Conservation (phyloP, 1,140 invertebrate species). For the Pseudachorutes palmiensis region DNA sequence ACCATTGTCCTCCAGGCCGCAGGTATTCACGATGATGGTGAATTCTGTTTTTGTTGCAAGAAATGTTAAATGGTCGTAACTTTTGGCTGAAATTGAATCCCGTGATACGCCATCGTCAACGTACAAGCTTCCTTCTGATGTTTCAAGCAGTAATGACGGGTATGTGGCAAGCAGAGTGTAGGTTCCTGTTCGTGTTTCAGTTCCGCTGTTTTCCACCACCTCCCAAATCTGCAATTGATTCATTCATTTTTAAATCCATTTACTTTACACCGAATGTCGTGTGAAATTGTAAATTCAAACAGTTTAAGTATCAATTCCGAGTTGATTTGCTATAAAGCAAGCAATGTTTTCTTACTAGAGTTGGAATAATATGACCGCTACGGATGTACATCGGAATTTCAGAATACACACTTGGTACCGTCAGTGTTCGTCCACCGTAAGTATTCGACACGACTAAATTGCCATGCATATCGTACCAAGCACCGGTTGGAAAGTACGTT, state of each 20-base stretch:
- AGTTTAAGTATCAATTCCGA: not conserved
- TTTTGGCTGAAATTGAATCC: not conserved
- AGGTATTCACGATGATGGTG: not conserved
- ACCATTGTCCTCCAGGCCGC: not conserved
- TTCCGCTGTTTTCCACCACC: not conserved
- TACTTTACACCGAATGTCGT: not conserved
- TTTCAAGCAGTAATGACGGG: not conserved
- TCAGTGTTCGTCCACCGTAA: not conserved
- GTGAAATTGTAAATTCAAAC: not conserved
- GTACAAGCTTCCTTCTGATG: conserved; percentile 5
- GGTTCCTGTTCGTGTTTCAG: not conserved
- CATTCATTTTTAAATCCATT: too few relatives aligned
- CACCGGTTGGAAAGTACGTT: conserved; percentile 24
- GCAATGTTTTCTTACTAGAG: conserved; percentile 23
- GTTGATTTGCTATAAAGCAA: too few relatives aligned
- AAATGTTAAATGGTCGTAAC: conserved; percentile 2
- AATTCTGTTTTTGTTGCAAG: not conserved
- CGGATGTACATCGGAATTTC: conserved; percentile 23
- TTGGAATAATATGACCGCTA: conserved; percentile 22
- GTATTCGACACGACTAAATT: conserved; percentile 11
- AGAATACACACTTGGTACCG: not conserved
- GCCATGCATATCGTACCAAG: conserved; percentile 23
- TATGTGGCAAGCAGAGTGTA: conserved; percentile 20
- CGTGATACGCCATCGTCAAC: conserved; percentile 19
- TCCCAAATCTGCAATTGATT: not conserved